Evolutionary conservation across 2,113 vertebrate genomes (phyloP), one percentile per base, ranked within the genome.

Genomic region (Phaetusa simplex): DNA sequence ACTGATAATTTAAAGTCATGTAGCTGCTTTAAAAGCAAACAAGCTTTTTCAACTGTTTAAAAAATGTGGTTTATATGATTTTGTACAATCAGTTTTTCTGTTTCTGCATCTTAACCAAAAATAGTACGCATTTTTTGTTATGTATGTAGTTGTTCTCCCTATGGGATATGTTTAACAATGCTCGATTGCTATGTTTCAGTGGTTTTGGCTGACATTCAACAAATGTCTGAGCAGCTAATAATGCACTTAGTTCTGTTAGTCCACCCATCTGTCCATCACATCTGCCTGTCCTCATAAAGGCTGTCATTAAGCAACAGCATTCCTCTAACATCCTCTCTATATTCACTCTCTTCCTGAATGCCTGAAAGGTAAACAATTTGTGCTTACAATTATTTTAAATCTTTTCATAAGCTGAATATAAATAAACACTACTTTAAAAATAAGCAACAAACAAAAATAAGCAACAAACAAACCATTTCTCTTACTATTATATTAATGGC

Each of bases 171-270:
- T 88, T 97, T 92, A 95, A 98, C 93, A 96, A 70, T 52, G 88
- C 82, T 97, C 59, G 2, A 77, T 95, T 95, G 80, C 85, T 87
- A 80, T 67, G 76, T 97, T 90, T 97, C 80, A 96, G 45, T 96
- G 90, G 77, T 97, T 97, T 96, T 91, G 96, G 77, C 93, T 97
- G 94, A 96, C 91, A 82, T 97, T 95, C 95, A 97, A 84, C 74
- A 95, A 96, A 93, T 95, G 77, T 96, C 91, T 97, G 90, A 96
- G 85, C 55, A 95, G 86, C 88, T 97, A 97, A 96, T 97, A 97
- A 95, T 14, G 83, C 58, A 90, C 52, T 97, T 97, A 95, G 84
- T 94, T 96, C 83, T 85, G 67, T 96, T 93, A 95, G 95, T 96
- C 83, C 55, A 87, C 82, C 93, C 92, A 93, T 97, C 96, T 98